These are phyloP conservation scores for Sebastes trivittatus DNA, from an alignment of 2,797 vertebrate species.

Conservation along the genomic window DNA sequence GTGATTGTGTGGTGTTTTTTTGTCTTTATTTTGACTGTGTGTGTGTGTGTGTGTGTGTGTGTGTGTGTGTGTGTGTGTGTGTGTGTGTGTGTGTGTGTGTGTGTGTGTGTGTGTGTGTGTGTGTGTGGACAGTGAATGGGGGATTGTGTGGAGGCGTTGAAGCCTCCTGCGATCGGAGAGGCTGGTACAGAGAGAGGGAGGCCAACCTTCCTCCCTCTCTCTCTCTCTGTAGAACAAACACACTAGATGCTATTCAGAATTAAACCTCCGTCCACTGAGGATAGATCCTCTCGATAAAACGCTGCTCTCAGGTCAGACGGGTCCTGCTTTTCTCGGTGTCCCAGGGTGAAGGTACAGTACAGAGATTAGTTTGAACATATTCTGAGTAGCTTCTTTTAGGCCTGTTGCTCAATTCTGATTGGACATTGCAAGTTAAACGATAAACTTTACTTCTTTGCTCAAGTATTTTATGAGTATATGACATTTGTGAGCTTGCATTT, in stretches of 20 bases:
- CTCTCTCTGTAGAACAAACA: slow-evolving; percentile 24
- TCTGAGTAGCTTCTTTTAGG: background rate
- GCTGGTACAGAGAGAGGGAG: slow-evolving; percentile 63
- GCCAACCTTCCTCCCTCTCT: background rate
- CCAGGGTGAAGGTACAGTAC: slow-evolving; percentile 6
- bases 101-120: background rate
- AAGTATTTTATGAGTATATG: background rate
- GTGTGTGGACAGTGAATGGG: slow-evolving; percentile 51
- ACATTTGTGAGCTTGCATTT: background rate
- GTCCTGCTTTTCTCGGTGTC: background rate
- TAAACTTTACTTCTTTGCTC: background rate
- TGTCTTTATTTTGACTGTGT: background rate
- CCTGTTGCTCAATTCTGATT: background rate
- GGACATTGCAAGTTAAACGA: background rate
- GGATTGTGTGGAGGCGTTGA: slow-evolving; percentile 55
- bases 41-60: slow-evolving; percentile 2
- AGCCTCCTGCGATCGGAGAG: slow-evolving; percentile 55
- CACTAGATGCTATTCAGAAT: slow-evolving; percentile 33
- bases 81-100: background rate
- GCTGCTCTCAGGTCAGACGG: background rate
- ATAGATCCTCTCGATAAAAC: background rate
- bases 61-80: background rate
- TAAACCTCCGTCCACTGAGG: background rate
- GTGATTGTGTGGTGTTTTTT: background rate
- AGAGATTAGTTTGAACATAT: background rate